Conservation (phyloP, 2,113 vertebrate species). For the Oncorhynchus gorbuscha region DNA sequence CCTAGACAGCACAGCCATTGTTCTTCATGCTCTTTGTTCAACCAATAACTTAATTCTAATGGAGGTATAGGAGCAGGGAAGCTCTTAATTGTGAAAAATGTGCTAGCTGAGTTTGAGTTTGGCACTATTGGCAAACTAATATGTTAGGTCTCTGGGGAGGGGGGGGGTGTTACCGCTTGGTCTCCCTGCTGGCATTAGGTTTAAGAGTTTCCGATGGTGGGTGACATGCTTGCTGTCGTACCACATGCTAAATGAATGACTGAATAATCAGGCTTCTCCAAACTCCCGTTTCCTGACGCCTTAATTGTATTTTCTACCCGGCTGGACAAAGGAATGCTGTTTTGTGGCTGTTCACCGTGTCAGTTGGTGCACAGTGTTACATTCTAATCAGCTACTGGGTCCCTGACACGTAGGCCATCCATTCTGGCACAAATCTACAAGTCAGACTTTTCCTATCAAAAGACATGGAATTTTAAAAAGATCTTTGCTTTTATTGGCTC, state of each 20-base stretch:
- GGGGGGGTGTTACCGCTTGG: slow-evolving; percentile 29
- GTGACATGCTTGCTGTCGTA: slow-evolving; percentile 18
- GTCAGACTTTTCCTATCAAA: no score
- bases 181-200: slow-evolving; percentile 33
- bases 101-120: not conserved
- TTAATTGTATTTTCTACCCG: slow-evolving; percentile 33
- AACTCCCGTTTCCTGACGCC: not conserved
- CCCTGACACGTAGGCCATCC: not conserved
- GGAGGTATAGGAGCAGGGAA: not conserved
- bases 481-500: no score
- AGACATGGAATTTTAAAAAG: no score
- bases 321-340: slow-evolving; percentile 28
- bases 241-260: not conserved
- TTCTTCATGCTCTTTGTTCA: slow-evolving; percentile 22
- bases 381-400: slow-evolving; percentile 6
- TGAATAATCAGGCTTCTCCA: not conserved
- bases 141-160: slow-evolving; percentile 3
- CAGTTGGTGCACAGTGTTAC: not conserved
- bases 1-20: slow-evolving; percentile 10
- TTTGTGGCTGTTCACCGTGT: not conserved
- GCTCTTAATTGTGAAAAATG: slow-evolving; percentile 36
- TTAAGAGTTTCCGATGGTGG: slow-evolving; percentile 32
- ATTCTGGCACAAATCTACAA: no score
- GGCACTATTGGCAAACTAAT: not conserved
- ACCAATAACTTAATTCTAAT: slow-evolving; percentile 6